phyloP scores from a whole-genome alignment of 2,888 invertebrate genomes.

The Eristalinus sepulchralis region DNA sequence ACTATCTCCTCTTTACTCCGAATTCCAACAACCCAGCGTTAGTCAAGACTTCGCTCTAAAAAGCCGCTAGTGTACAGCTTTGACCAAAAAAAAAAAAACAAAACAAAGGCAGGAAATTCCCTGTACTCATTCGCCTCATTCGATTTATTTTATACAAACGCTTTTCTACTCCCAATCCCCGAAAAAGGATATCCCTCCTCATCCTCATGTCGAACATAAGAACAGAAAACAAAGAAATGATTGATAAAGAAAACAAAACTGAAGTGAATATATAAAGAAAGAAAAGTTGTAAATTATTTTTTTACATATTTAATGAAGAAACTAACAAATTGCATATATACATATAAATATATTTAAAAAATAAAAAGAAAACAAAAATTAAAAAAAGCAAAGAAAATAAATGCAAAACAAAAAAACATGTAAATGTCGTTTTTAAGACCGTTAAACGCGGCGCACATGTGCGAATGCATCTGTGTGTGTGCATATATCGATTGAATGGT shows the following conservation, averaged over 20 bases:
- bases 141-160: slow-evolving; percentile 18
- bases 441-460: slow-evolving; percentile 42
- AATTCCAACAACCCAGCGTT: background rate
- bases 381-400: slow-evolving; percentile 8
- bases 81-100: slow-evolving; percentile 9
- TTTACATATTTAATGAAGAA: slow-evolving; percentile 66
- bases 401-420: slow-evolving; percentile 29
- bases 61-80: slow-evolving; percentile 20
- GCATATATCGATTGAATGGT: slow-evolving; percentile 61
- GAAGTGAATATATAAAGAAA: slow-evolving; percentile 36
- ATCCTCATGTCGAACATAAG: slow-evolving; percentile 42
- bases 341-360: slow-evolving; percentile 32
- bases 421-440: slow-evolving; percentile 64
- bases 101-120: slow-evolving; percentile 36
- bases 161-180: slow-evolving; percentile 56
- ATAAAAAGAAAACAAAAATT: background rate
- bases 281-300: slow-evolving; percentile 69
- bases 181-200: slow-evolving; percentile 11
- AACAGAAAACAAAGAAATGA: slow-evolving; percentile 27
- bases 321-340: slow-evolving; percentile 20
- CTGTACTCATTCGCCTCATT: background rate
- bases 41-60: background rate
- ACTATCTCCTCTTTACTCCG: background rate
- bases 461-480: slow-evolving; percentile 19
- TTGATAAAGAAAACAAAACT: slow-evolving; percentile 22